Evolutionary conservation across 2,113 vertebrate species (phyloP).

Genomic region (Odobenus rosmarus): DNA sequence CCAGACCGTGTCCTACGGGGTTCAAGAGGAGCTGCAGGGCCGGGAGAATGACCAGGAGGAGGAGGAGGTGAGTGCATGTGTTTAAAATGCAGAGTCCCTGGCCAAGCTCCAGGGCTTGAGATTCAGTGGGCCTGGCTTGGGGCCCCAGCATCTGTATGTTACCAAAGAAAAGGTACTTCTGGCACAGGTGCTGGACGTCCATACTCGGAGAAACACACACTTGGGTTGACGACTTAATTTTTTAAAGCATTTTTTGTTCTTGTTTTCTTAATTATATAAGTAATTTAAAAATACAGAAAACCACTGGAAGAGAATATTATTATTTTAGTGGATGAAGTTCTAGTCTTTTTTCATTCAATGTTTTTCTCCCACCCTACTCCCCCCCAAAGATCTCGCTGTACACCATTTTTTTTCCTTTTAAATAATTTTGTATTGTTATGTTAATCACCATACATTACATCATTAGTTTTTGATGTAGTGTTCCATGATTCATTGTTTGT

Average conservation of each 20-base stretch:
- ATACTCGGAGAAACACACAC: background rate
- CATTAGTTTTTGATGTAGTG: too few species aligned
- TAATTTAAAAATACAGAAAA: slow-evolving; percentile 1
- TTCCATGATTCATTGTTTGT: too few species aligned
- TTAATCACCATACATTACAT: too few species aligned
- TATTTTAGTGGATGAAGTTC: background rate
- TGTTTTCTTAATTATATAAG: background rate
- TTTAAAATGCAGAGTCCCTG: background rate
- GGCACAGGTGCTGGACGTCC: background rate
- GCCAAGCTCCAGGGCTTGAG: background rate
- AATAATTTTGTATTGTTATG: too few species aligned
- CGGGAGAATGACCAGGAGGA: slow-evolving; percentile 88
- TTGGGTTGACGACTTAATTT: background rate
- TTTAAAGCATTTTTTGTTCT: background rate
- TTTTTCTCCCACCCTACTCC: background rate
- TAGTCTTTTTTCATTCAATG: background rate
- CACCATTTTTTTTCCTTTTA: too few species aligned
- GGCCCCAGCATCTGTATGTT: background rate
- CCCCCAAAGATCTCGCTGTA: background rate
- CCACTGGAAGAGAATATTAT: background rate
- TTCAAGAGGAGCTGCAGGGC: slow-evolving; percentile 95
- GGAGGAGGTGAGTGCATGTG: slow-evolving; percentile 62
- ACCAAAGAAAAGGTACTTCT: background rate
- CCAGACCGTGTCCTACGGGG: slow-evolving; percentile 96
- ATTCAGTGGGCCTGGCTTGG: background rate